Conservation (phyloP, 2,797 vertebrate species). For the Myotis planiceps region DNA sequence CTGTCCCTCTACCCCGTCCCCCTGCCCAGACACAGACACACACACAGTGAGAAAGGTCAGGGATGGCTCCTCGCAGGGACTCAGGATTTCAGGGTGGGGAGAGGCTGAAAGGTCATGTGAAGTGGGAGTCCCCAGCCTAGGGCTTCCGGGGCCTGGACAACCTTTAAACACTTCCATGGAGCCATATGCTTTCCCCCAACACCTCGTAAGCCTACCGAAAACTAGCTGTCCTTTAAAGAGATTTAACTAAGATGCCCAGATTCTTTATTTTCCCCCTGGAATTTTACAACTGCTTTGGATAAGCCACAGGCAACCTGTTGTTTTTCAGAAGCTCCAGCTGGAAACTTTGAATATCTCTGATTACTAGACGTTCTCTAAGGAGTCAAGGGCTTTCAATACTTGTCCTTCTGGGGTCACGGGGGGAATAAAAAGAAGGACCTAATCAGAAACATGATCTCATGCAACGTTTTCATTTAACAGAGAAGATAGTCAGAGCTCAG, state of each 20-base stretch:
- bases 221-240: background rate
- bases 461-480: background rate
- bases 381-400: background rate
- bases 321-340: background rate
- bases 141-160: background rate
- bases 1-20: background rate
- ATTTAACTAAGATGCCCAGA: background rate
- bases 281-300: background rate
- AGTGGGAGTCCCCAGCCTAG: background rate
- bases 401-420: background rate
- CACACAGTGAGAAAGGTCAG: slow-evolving; percentile 1
- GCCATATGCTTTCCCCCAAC: background rate
- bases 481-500: slow-evolving; percentile 46
- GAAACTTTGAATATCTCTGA: background rate
- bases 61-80: background rate
- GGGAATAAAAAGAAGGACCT: background rate
- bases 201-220: background rate
- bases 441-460: background rate
- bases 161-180: background rate
- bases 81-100: background rate
- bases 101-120: background rate
- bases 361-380: background rate
- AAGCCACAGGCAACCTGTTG: background rate
- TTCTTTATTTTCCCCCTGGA: background rate
- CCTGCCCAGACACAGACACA: slow-evolving; percentile 57